A percentile compares a stretch with the other conserved stretches of the same genome.
phyloP scores from a whole-genome alignment of 2,797 vertebrate species.

The Vespertilio murinus region DNA sequence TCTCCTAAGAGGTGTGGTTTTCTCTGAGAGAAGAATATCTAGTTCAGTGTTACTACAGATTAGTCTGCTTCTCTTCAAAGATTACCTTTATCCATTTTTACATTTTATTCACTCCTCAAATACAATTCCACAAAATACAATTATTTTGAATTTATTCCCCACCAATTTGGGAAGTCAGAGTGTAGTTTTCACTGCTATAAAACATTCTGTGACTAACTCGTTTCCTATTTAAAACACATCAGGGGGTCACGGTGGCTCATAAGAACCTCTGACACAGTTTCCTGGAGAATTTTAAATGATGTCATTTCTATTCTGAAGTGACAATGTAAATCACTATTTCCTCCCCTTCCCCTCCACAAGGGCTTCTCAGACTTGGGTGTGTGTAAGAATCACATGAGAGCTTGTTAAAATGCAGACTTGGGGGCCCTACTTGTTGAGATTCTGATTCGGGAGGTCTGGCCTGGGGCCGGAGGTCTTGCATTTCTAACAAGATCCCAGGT shows the following conservation, averaged over 20 bases:
- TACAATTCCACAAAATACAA: neutral
- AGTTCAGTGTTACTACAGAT: slow-evolving; percentile 17
- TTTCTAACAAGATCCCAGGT: neutral
- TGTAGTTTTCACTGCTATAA: slow-evolving; percentile 58
- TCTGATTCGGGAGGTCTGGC: neutral
- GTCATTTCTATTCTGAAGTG: slow-evolving; percentile 72
- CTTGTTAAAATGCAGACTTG: neutral
- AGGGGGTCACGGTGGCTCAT: slow-evolving; percentile 72
- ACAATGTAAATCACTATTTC: slow-evolving; percentile 75
- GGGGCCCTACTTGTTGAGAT: neutral
- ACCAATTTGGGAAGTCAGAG: slow-evolving; percentile 48
- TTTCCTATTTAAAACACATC: slow-evolving; percentile 77
- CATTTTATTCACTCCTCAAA: slow-evolving; percentile 57
- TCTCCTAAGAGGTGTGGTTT: neutral
- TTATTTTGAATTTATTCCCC: slow-evolving; percentile 57
- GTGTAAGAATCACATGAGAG: neutral
- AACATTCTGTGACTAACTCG: slow-evolving; percentile 77
- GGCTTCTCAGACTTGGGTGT: neutral
- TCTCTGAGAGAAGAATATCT: slow-evolving; percentile 31
- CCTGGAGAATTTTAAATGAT: slow-evolving; percentile 73
- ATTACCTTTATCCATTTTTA: slow-evolving; percentile 19
- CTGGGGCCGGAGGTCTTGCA: neutral
- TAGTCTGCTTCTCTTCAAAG: slow-evolving; percentile 36
- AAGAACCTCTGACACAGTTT: slow-evolving; percentile 77
- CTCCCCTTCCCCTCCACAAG: neutral